phyloP scores from a whole-genome alignment of 2,888 invertebrate genomes.

The Tromatobia lineatoria region DNA sequence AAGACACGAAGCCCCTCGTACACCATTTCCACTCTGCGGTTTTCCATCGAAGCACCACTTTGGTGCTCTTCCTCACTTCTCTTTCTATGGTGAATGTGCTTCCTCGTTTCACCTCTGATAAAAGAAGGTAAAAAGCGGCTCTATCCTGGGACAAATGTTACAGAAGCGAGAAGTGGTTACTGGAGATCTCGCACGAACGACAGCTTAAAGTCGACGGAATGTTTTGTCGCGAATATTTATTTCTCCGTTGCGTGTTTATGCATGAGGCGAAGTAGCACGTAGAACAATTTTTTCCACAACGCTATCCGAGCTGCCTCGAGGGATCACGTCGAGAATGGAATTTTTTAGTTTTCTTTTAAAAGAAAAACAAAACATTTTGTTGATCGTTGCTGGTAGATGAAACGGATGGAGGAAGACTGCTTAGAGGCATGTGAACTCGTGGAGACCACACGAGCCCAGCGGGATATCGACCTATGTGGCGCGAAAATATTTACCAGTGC shows the following conservation, averaged over 20 bases:
- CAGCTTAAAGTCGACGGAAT: constrained; percentile 61
- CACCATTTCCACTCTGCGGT: constrained; percentile 58
- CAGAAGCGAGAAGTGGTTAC: constrained; percentile 64
- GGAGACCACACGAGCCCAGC: not conserved
- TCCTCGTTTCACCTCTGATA: constrained; percentile 44
- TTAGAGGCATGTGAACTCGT: constrained; percentile 14
- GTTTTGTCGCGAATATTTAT: constrained; percentile 65
- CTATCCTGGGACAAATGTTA: constrained; percentile 39
- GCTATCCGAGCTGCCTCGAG: constrained; percentile 1
- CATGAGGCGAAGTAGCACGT: constrained; percentile 21
- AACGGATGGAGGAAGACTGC: constrained; percentile 23
- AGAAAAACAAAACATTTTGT: constrained; percentile 24
- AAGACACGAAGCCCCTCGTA: constrained; percentile 47
- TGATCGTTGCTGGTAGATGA: constrained; percentile 14
- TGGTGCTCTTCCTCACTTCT: constrained; percentile 28
- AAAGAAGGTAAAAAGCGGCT: constrained; percentile 48
- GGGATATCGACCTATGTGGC: constrained; percentile 5
- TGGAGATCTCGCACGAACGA: constrained; percentile 60
- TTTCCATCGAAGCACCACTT: constrained; percentile 49
- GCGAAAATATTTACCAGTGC: constrained; percentile 35
- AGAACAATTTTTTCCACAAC: constrained; percentile 41
- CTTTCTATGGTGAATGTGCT: constrained; percentile 22
- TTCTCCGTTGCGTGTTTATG: constrained; percentile 36
- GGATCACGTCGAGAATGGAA: not conserved
- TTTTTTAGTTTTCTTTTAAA: constrained; percentile 8